Base-by-base conservation (phyloP, 2,888 invertebrate species). In the Tolmerus cingulatus region DNA sequence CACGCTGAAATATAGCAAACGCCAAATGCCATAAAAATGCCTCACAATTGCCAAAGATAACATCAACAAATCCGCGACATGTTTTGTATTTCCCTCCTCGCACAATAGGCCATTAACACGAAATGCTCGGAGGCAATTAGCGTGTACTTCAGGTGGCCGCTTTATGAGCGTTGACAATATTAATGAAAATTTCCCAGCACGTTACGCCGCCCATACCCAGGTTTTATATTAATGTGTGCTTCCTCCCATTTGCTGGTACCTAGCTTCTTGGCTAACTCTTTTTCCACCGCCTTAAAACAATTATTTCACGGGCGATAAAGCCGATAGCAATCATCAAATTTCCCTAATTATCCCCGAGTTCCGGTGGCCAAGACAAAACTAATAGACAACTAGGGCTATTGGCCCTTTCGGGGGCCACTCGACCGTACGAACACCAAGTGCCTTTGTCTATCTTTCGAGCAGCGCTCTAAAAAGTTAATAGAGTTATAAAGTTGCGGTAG, bases 241-340 rank as follows among this genome's bases (percentile, higher is more conserved):
- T 51, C 30, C 51, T 23, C 2, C 66, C 66, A 66, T 51, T 51
- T 51, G 16, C 27, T 27, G 66, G 27, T 27, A 19, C 27, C 66
- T 27, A 66, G 66, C n/a, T 85, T 27, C 46, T 27, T 46, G 46
- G 27, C 12, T 30, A 46, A 46, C 81, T 46, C 46, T 74, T 43
- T 46, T 74, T 37, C n/a, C 66, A 23, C 37, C 85, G n/a, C 46
- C 30, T 23, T 34, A 27, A 55, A 81, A 55, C 55, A 81, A 55
- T 81, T 55, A 51, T 30, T 85, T 85, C 46, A 85, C 85, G 46
- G 74, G 46, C 74, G 85, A 85, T 85, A 85, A 85, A 85, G 46
- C 46, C 30, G 85, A 85, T 85, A 85, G 74, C 74, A 40, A 85
- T 85, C 85, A 85, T 85, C 46, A 85, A 85, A 85, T 74, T 74